Conservation (phyloP, 2,888 invertebrate species). For the Brenthis ino region DNA sequence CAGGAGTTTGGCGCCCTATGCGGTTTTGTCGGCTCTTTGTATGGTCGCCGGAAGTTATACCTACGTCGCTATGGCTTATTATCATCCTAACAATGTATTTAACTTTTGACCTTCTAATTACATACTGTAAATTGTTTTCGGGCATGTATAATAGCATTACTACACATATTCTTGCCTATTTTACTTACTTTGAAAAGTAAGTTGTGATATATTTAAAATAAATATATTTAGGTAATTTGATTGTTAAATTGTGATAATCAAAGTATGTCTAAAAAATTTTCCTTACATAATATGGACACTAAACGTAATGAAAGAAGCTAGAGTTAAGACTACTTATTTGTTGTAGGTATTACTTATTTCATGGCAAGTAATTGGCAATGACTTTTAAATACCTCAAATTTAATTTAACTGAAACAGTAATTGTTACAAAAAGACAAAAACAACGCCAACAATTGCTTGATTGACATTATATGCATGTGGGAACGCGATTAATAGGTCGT, state of each 20-base stretch:
- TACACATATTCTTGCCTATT: not conserved
- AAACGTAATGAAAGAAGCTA: no score
- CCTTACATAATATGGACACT: no score
- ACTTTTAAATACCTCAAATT: not conserved
- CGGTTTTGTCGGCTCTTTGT: conserved; percentile 55
- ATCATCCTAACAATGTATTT: conserved; percentile 54
- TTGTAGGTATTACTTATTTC: no score
- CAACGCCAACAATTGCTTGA: conserved; percentile 1
- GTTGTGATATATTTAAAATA: not conserved
- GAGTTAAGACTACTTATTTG: no score
- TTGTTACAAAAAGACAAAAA: not conserved
- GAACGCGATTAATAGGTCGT: conserved; percentile 62
- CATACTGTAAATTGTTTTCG: not conserved
- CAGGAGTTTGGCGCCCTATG: conserved; percentile 51
- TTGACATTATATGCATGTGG: conserved; percentile 27
- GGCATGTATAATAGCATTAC: no score
- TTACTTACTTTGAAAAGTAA: not conserved
- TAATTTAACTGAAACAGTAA: not conserved
- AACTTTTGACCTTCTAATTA: conserved; percentile 53
- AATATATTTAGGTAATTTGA: not conserved
- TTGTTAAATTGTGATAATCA: no score
- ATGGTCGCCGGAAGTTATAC: conserved; percentile 50
- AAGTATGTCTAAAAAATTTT: no score
- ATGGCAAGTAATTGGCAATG: not conserved
- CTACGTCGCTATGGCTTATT: conserved; percentile 51